Evolutionary conservation across 2,888 invertebrate genomes (phyloP).

Genomic region (Incurvaria masculella): DNA sequence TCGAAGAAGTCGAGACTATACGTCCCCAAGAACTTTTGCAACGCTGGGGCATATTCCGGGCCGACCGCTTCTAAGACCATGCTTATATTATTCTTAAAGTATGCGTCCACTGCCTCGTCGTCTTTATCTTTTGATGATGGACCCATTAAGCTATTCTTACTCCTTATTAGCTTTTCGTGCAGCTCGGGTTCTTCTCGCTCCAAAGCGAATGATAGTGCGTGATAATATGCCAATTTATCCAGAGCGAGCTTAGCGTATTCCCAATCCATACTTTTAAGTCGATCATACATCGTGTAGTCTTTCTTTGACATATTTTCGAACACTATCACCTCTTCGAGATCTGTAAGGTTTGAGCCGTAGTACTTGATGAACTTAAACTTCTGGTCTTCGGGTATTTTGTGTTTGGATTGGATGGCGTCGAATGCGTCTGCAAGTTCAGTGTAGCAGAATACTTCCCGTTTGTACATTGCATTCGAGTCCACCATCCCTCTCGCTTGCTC

Average conservation of each 20-base stretch:
- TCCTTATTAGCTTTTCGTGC: slow-evolving; percentile 2
- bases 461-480: slow-evolving; percentile 3
- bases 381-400: slow-evolving; percentile 4
- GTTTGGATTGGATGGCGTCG: slow-evolving; percentile 5
- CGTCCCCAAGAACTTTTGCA: slow-evolving; percentile 6
- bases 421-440: slow-evolving; percentile 4
- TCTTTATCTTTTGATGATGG: not conserved
- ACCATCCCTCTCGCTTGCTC: too few relatives aligned
- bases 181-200: slow-evolving; percentile 4
- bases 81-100: slow-evolving; percentile 1
- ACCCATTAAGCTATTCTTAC: slow-evolving; percentile 5
- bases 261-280: slow-evolving; percentile 5
- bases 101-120: not conserved
- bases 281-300: slow-evolving; percentile 8
- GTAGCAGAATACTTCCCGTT: slow-evolving; percentile 9
- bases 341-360: slow-evolving; percentile 4
- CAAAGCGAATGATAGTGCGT: slow-evolving; percentile 11
- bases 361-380: slow-evolving; percentile 7
- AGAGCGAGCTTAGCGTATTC: slow-evolving; percentile 10
- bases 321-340: slow-evolving; percentile 7
- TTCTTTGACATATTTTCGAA: slow-evolving; percentile 7
- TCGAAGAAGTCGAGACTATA: slow-evolving; percentile 4
- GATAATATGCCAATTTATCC: slow-evolving; percentile 11
- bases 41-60: not conserved
- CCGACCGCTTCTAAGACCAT: slow-evolving; percentile 4